These are phyloP conservation scores for Bovichtus diacanthus DNA, from an alignment of 2,797 vertebrate genomes.

Conservation along the genomic window DNA sequence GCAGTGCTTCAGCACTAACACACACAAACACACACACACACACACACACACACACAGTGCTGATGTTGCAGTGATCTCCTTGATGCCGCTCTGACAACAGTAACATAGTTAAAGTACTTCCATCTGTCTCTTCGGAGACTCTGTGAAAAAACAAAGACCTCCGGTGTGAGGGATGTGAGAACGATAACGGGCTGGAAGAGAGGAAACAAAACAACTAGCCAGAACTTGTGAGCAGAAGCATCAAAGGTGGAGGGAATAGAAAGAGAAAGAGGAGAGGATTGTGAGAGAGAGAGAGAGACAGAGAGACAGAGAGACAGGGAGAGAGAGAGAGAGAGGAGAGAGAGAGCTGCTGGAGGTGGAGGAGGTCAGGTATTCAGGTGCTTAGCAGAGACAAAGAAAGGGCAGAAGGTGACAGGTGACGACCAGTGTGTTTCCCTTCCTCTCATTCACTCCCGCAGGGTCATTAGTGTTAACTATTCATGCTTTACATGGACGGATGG, in stretches of 20 bases:
- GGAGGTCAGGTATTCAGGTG: constrained; percentile 36
- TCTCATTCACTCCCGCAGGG: constrained; percentile 23
- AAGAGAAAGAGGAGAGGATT: background rate
- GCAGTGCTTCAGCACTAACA: constrained; percentile 22
- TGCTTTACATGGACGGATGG: constrained; percentile 40
- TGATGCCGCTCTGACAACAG: constrained; percentile 55
- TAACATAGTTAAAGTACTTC: constrained; percentile 57
- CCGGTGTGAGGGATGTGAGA: constrained; percentile 46
- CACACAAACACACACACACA: constrained; percentile 1
- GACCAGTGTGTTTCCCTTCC: constrained; percentile 34
- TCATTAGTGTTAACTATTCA: constrained; percentile 61
- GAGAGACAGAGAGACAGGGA: too few relatives aligned
- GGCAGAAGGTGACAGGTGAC: constrained; percentile 43
- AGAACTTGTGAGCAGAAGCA: constrained; percentile 65
- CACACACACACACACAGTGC: constrained; percentile 17
- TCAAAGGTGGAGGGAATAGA: background rate
- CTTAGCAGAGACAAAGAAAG: constrained; percentile 29
- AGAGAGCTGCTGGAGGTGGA: constrained; percentile 5
- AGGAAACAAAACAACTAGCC: constrained; percentile 60
- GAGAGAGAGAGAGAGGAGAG: background rate
- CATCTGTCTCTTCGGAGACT: constrained; percentile 61
- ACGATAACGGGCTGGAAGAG: constrained; percentile 25
- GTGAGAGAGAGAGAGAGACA: background rate
- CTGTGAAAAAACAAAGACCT: constrained; percentile 63
- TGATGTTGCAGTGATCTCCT: constrained; percentile 59